Evolutionary conservation across 64 coral and sea anemone species (phyloP).

Genomic region (Platygyra sinensis): DNA sequence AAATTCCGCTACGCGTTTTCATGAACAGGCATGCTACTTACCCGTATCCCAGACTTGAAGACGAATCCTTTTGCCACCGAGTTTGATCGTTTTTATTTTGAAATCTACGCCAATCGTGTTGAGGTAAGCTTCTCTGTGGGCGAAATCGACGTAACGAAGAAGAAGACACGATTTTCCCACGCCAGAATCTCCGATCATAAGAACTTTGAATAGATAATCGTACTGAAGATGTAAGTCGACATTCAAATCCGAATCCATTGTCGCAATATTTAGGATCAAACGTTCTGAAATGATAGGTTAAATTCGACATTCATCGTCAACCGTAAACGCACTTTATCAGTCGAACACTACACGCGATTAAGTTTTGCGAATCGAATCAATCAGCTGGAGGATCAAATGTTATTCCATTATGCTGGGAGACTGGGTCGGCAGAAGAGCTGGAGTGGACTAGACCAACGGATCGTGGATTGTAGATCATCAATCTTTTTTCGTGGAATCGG

Average conservation of each 20-base stretch:
- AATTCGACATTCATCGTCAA: background rate
- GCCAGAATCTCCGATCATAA: slow-evolving; percentile 93
- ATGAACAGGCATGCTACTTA: background rate
- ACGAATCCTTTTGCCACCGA: slow-evolving; percentile 86
- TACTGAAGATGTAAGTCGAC: slow-evolving; percentile 83
- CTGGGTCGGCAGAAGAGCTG: background rate
- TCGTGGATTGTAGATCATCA: too few relatives aligned
- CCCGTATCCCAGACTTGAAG: slow-evolving; percentile 95
- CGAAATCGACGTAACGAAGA: slow-evolving; percentile 86
- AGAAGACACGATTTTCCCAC: slow-evolving; percentile 95
- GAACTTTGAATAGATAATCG: slow-evolving; percentile 96
- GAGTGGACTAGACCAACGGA: background rate
- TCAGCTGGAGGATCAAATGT: slow-evolving; percentile 2
- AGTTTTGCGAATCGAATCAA: slow-evolving; percentile 30
- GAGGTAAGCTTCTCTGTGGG: slow-evolving; percentile 82
- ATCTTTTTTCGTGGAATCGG: too few relatives aligned
- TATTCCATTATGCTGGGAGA: background rate
- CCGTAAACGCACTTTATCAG: background rate
- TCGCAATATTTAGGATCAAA: background rate
- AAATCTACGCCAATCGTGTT: slow-evolving; percentile 97
- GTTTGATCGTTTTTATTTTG: slow-evolving; percentile 87
- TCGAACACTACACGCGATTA: background rate
- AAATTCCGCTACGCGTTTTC: background rate
- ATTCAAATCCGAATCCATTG: slow-evolving; percentile 76
- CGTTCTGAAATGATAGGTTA: background rate